Percentiles rank a stretch among this genome's conserved stretches.
These are phyloP conservation scores for Protobothrops flavoviridis DNA, from an alignment of 2,113 vertebrate species.

Conservation along the genomic window DNA sequence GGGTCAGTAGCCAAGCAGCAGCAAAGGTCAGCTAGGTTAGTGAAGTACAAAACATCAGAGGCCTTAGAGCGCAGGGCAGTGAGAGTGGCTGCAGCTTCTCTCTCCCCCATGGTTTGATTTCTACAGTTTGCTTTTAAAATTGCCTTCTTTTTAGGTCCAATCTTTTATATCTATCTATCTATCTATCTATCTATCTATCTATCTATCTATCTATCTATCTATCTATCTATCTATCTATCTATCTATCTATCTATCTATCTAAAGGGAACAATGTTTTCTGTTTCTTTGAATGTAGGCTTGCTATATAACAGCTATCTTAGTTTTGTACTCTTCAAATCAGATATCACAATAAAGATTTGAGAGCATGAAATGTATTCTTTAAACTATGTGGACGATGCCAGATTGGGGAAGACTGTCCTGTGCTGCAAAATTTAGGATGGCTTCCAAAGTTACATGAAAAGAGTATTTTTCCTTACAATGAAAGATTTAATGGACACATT, in stretches of 20 bases:
- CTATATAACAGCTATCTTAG: background rate
- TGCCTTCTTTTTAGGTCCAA: too few relatives aligned
- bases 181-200: too few relatives aligned
- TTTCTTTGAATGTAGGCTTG: background rate
- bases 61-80: background rate
- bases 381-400: background rate
- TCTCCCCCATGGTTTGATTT: background rate
- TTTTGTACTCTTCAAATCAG: background rate
- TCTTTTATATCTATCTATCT: too few relatives aligned
- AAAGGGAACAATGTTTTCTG: background rate
- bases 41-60: background rate
- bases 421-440: background rate
- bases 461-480: background rate
- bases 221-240: too few relatives aligned
- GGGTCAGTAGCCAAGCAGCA: background rate
- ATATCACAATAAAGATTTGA: background rate
- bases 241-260: background rate
- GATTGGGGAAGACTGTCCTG: background rate
- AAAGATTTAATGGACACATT: background rate
- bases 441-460: background rate
- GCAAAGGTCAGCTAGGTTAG: background rate
- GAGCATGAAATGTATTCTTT: background rate
- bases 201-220: too few relatives aligned
- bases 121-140: background rate
- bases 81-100: background rate